Conservation (phyloP, 2,888 invertebrate species). For the Dendrolimus pini region DNA sequence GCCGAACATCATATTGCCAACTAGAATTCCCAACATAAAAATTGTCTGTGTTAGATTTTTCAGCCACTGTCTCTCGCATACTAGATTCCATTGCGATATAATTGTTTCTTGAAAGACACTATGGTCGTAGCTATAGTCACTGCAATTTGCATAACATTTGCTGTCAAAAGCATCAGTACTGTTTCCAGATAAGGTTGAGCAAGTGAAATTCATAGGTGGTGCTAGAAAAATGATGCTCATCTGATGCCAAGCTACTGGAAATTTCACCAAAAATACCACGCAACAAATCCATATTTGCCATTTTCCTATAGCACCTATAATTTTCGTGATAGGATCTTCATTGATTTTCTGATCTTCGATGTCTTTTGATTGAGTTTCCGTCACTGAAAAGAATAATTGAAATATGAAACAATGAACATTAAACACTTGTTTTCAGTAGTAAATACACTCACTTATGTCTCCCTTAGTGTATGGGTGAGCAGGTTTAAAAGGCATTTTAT, state of each 20-base stretch:
- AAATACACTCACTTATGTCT: not conserved
- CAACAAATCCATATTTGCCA: slow-evolving; percentile 86
- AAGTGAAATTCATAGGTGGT: slow-evolving; percentile 78
- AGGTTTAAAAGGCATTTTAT: not conserved
- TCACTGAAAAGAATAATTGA: slow-evolving; percentile 42
- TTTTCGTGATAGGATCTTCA: slow-evolving; percentile 80
- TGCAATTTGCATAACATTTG: slow-evolving; percentile 73
- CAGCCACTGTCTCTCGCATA: slow-evolving; percentile 80
- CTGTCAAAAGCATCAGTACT: slow-evolving; percentile 51
- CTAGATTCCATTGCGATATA: slow-evolving; percentile 84
- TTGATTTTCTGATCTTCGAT: slow-evolving; percentile 36
- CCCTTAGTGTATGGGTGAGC: not conserved
- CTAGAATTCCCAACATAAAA: slow-evolving; percentile 86
- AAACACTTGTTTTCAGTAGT: not conserved
- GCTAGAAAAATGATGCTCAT: slow-evolving; percentile 87
- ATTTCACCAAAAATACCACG: slow-evolving; percentile 83
- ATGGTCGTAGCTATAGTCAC: slow-evolving; percentile 77
- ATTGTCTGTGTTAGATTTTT: slow-evolving; percentile 86
- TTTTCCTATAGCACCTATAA: slow-evolving; percentile 83
- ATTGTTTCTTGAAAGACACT: slow-evolving; percentile 83
- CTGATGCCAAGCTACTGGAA: slow-evolving; percentile 89
- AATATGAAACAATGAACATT: too few relatives aligned
- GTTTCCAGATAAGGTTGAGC: slow-evolving; percentile 33
- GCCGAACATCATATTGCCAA: slow-evolving; percentile 86
- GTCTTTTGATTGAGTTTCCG: slow-evolving; percentile 50